Conservation (phyloP, 2,113 vertebrate genomes). For the Natator depressus region DNA sequence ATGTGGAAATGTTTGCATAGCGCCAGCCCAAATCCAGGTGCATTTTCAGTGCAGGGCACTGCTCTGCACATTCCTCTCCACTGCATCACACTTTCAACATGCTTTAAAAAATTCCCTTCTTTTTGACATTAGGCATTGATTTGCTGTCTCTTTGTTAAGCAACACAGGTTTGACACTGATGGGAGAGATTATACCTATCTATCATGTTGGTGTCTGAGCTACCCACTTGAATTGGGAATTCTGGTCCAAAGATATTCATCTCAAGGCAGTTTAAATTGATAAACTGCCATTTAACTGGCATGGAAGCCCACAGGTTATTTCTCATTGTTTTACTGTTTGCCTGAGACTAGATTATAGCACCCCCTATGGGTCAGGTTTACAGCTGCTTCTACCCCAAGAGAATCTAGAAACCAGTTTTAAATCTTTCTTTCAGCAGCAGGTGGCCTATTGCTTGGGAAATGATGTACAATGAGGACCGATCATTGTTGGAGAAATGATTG, state of each 20-base stretch:
- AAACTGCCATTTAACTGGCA: not conserved
- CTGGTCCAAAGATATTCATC: not conserved
- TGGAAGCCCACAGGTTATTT: no score
- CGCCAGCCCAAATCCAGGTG: not conserved
- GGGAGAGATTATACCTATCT: not conserved
- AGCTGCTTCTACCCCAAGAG: no score
- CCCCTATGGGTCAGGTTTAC: no score
- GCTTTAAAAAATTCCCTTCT: not conserved
- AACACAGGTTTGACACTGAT: not conserved
- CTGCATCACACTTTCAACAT: not conserved
- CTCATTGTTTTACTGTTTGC: no score
- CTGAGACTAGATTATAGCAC: no score
- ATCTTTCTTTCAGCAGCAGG: not conserved
- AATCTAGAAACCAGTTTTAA: no score
- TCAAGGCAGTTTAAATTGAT: not conserved
- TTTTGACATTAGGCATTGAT: not conserved
- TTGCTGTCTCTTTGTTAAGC: not conserved
- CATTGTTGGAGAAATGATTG: not conserved
- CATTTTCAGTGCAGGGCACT: not conserved
- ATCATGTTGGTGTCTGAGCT: not conserved
- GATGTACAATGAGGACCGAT: not conserved
- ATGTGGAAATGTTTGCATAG: not conserved
- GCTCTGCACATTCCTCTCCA: not conserved
- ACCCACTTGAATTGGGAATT: not conserved
- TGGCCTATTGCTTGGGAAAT: not conserved